Evolutionary conservation across 2,113 vertebrate genomes (phyloP).

Genomic region (Dinomys branickii): DNA sequence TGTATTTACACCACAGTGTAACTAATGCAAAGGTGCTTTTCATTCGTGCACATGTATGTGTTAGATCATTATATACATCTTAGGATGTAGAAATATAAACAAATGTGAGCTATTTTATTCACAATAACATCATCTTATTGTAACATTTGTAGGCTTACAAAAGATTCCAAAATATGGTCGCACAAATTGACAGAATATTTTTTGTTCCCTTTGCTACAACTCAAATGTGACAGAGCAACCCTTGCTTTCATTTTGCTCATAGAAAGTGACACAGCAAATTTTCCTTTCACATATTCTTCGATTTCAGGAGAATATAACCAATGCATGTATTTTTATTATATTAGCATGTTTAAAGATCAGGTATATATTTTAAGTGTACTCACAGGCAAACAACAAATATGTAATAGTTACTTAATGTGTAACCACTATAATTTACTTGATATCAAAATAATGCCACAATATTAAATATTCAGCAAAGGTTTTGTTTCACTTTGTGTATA

Average conservation of each 20-base stretch:
- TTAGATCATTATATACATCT: not conserved
- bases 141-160: slow-evolving; percentile 1
- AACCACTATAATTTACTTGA: not conserved
- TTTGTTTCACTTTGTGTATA: slow-evolving; percentile 3
- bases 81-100: not conserved
- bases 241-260: not conserved
- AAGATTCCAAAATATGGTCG: not conserved
- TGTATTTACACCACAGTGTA: not conserved
- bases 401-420: not conserved
- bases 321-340: slow-evolving; percentile 7
- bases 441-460: slow-evolving; percentile 12
- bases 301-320: not conserved
- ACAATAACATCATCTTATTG: not conserved
- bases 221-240: not conserved
- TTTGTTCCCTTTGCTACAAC: not conserved
- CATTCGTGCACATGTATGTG: not conserved
- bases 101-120: not conserved
- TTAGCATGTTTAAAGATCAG: slow-evolving; percentile 16
- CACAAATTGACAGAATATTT: not conserved
- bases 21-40: not conserved
- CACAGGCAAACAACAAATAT: not conserved
- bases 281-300: not conserved
- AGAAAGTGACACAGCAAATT: not conserved
- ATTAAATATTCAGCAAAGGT: not conserved
- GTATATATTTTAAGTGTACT: not conserved